These are phyloP conservation scores for Lepus townsendii DNA, from an alignment of 2,797 vertebrate species.

Conservation along the genomic window DNA sequence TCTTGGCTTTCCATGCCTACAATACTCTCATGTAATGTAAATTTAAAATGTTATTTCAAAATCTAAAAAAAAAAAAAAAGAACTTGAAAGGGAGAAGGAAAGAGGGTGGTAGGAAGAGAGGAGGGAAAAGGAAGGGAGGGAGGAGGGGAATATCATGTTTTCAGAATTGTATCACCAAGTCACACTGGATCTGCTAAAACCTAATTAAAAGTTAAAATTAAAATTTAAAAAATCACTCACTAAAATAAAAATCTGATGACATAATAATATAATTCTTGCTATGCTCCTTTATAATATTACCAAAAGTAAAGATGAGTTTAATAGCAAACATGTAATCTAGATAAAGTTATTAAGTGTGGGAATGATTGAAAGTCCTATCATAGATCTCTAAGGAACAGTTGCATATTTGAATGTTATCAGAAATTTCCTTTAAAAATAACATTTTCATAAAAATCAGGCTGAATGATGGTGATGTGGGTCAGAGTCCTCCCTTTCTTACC, in stretches of 20 bases:
- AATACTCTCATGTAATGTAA: too few relatives aligned
- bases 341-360: constrained; percentile 48
- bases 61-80: too few relatives aligned
- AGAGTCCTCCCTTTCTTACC: background rate
- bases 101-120: too few relatives aligned
- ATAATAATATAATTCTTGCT: background rate
- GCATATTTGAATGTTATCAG: background rate
- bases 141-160: too few relatives aligned
- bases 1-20: too few relatives aligned
- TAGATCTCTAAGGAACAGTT: background rate
- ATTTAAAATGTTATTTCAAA: too few relatives aligned
- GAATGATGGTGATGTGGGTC: too few relatives aligned
- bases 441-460: background rate
- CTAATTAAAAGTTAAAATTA: too few relatives aligned
- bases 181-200: too few relatives aligned
- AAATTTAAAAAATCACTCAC: background rate
- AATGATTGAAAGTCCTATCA: background rate
- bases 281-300: background rate
- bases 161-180: too few relatives aligned
- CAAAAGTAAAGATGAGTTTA: constrained; percentile 50
- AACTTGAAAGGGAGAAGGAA: too few relatives aligned
- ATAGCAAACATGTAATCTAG: constrained; percentile 46
- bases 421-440: background rate
- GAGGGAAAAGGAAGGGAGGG: too few relatives aligned
- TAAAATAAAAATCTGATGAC: constrained; percentile 55